These are phyloP conservation scores for Vanessa cardui DNA, from an alignment of 2,888 invertebrate species.

Conservation along the genomic window DNA sequence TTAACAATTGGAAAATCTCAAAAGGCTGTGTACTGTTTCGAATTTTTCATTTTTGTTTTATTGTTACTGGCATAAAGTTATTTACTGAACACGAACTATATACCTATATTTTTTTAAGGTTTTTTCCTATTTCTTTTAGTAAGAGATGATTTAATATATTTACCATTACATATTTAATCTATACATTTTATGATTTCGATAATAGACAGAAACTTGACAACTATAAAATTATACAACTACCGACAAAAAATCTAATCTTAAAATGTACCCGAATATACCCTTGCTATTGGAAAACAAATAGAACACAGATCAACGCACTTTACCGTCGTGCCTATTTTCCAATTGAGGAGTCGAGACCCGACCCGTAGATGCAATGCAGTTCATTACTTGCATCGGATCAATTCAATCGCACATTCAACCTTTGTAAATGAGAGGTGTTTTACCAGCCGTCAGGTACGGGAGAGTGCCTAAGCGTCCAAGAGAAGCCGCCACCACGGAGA, in stretches of 20 bases:
- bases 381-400: slow-evolving; percentile 40
- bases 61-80: too few species aligned
- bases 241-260: not conserved
- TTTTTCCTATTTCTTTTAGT: too few species aligned
- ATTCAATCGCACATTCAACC: slow-evolving; percentile 43
- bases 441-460: slow-evolving; percentile 96
- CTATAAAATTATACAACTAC: not conserved
- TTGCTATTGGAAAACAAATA: slow-evolving; percentile 36
- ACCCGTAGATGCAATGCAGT: slow-evolving; percentile 50
- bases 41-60: too few species aligned
- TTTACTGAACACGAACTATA: too few species aligned
- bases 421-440: slow-evolving; percentile 45
- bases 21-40: too few species aligned
- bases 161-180: too few species aligned
- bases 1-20: not conserved
- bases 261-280: slow-evolving; percentile 9
- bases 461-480: slow-evolving; percentile 96
- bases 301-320: slow-evolving; percentile 48
- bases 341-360: slow-evolving; percentile 58
- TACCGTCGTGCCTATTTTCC: slow-evolving; percentile 57
- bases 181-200: too few species aligned
- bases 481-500: slow-evolving; percentile 76
- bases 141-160: too few species aligned
- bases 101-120: too few species aligned
- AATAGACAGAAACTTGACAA: too few species aligned